Evolutionary conservation across 2,113 vertebrate species (phyloP).

Genomic region (Maylandia zebra): DNA sequence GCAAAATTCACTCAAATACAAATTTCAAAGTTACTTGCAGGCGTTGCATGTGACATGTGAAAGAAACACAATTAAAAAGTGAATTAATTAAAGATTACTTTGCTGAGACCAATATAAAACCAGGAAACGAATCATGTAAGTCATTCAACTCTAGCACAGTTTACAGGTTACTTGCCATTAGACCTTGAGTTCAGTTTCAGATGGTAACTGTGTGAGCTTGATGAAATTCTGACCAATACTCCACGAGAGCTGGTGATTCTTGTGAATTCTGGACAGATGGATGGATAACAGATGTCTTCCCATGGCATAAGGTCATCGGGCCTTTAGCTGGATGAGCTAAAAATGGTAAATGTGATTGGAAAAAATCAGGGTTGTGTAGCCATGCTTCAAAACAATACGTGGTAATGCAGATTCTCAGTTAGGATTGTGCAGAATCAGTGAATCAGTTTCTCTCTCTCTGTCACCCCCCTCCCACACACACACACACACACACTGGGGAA

Average conservation of each 20-base stretch:
- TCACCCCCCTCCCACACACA: not conserved
- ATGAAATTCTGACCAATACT: not conserved
- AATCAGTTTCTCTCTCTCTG: not conserved
- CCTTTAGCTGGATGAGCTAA: not conserved
- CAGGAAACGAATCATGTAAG: not conserved
- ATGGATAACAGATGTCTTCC: not conserved
- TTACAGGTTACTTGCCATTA: not conserved
- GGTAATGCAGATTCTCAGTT: not conserved
- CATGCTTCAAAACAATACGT: not conserved
- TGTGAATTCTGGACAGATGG: not conserved
- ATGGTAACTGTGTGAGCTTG: not conserved
- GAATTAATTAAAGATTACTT: not conserved
- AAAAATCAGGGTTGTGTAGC: not conserved
- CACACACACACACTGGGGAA: not conserved
- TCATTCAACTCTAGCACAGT: not conserved
- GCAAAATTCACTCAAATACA: not conserved
- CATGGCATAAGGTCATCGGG: not conserved
- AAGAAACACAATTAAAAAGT: not conserved
- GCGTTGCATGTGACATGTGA: not conserved
- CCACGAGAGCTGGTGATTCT: not conserved
- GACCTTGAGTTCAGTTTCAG: not conserved
- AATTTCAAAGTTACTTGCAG: not conserved
- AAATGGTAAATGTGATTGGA: not conserved
- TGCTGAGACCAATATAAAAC: not conserved
- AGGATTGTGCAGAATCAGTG: not conserved